These are phyloP conservation scores for Actinia equina DNA, from an alignment of 64 coral and sea anemone species.

Conservation along the genomic window DNA sequence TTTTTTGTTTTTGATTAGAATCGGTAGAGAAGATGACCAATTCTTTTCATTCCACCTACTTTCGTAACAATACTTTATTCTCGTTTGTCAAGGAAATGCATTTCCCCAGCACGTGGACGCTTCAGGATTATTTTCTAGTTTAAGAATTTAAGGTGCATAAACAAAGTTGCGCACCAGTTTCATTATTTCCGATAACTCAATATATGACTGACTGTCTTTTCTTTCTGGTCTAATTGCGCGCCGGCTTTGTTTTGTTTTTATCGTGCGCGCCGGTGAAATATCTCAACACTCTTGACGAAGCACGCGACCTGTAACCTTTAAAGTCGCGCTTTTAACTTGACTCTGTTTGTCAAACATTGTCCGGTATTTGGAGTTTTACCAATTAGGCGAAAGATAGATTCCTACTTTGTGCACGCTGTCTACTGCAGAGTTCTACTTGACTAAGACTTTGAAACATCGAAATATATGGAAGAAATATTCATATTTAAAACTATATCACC, in stretches of 20 bases:
- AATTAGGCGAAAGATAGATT: not conserved
- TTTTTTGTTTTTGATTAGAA: not conserved
- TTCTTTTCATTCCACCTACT: not conserved
- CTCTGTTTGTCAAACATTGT: slow-evolving; percentile 2
- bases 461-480: not conserved
- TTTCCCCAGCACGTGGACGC: not conserved
- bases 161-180: no score
- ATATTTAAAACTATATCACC: no score
- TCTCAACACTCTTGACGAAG: not conserved
- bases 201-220: not conserved
- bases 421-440: not conserved
- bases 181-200: not conserved
- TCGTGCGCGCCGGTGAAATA: not conserved
- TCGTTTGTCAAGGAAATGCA: not conserved
- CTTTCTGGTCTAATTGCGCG: not conserved
- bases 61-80: not conserved
- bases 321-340: not conserved
- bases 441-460: not conserved
- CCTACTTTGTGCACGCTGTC: not conserved
- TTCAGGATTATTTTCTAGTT: not conserved
- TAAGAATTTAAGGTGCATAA: not conserved
- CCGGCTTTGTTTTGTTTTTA: not conserved
- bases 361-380: slow-evolving; percentile 10
- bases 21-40: not conserved
- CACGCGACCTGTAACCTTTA: not conserved